These are phyloP conservation scores for Oenanthe melanoleuca DNA, from an alignment of 2,113 vertebrate genomes.

Conservation along the genomic window DNA sequence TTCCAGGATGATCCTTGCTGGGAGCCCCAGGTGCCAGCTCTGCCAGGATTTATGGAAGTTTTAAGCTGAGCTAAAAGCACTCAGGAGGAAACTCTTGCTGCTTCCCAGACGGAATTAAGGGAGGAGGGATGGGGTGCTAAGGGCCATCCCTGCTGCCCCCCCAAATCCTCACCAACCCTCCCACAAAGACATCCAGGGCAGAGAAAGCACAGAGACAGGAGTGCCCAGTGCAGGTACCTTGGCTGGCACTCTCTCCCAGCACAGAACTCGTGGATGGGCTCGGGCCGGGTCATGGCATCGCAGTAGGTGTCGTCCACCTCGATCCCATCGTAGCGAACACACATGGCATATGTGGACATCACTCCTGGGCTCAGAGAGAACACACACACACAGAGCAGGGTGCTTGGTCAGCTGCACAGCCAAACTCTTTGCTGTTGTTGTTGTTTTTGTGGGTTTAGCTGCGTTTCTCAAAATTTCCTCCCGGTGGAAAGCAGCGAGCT, in stretches of 20 bases:
- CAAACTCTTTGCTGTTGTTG: neutral
- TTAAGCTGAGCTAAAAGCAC: neutral
- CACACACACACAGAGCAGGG: conserved; percentile 15
- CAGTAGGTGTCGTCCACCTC: conserved; percentile 95
- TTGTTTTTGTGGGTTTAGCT: neutral
- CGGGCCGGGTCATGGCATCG: conserved; percentile 90
- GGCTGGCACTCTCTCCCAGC: conserved; percentile 95
- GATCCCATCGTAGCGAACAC: conserved; percentile 93
- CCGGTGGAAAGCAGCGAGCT: fast-evolving
- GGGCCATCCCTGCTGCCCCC: neutral
- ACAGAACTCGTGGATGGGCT: conserved; percentile 96
- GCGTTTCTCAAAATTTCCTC: neutral
- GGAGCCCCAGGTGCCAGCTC: neutral
- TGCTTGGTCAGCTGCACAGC: neutral
- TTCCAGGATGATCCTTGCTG: neutral
- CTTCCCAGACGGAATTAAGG: neutral
- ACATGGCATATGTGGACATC: conserved; percentile 90
- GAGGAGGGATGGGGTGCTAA: neutral
- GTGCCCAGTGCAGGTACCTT: conserved; percentile 75
- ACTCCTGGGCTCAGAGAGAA: conserved; percentile 81
- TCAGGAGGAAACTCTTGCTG: neutral
- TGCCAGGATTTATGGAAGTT: neutral
- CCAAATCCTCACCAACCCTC: neutral
- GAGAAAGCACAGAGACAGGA: neutral
- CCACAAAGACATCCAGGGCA: neutral